Evolutionary conservation across 2,797 vertebrate genomes (phyloP).

Genomic region (Octomys mimax): DNA sequence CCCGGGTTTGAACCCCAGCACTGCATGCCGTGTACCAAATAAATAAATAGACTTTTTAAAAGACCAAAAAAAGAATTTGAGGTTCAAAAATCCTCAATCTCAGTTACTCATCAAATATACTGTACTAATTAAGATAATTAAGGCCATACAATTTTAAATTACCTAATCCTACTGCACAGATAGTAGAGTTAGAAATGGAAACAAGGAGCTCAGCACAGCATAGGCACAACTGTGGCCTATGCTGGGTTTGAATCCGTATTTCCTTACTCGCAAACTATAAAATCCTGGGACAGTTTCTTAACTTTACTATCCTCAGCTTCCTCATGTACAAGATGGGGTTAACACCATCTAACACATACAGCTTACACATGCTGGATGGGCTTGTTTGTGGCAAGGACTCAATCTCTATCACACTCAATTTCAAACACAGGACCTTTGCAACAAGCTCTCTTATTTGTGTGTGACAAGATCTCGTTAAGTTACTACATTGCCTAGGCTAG

Average conservation of each 20-base stretch:
- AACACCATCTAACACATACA: conserved; percentile 18
- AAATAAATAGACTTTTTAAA: no score
- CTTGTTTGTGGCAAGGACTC: conserved; percentile 30
- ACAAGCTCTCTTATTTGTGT: background rate
- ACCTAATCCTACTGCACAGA: conserved; percentile 34
- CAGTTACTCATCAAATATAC: conserved; percentile 52
- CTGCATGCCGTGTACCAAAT: no score
- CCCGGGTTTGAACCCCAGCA: no score
- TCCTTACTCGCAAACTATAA: conserved; percentile 16
- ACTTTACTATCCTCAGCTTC: background rate
- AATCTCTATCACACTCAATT: background rate
- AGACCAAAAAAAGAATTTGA: background rate
- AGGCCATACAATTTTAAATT: conserved; percentile 40
- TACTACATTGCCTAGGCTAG: background rate
- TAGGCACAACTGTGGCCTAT: background rate
- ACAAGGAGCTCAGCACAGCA: background rate
- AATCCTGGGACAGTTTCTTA: conserved; percentile 40
- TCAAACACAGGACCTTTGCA: background rate
- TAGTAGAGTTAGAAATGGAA: conserved; percentile 37
- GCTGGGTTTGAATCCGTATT: background rate
- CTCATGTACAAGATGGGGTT: conserved; percentile 15
- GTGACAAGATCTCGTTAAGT: background rate
- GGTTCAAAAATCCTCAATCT: background rate
- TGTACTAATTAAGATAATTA: conserved; percentile 14
- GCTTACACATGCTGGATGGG: background rate